These are phyloP conservation scores for Embiotoca jacksoni DNA, from an alignment of 2,113 vertebrate species.

Conservation along the genomic window DNA sequence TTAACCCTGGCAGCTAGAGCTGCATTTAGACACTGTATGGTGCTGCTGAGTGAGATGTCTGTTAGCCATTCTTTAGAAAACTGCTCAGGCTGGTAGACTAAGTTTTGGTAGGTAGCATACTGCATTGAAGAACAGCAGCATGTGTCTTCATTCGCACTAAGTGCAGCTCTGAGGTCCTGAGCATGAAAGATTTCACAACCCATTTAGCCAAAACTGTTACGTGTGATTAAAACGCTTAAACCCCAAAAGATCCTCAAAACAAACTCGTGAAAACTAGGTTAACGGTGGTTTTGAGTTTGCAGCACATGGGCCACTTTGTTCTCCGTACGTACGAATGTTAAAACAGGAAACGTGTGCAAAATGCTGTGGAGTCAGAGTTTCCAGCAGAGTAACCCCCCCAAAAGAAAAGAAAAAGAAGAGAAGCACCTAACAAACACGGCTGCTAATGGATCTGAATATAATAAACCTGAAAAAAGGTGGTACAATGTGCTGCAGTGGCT, in stretches of 20 bases:
- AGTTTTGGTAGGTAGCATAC: neutral
- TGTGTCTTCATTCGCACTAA: slow-evolving; percentile 5
- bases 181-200: slow-evolving; percentile 22
- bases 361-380: slow-evolving; percentile 10
- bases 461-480: neutral
- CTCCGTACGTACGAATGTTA: slow-evolving; percentile 11
- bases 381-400: neutral
- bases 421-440: neutral
- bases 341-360: neutral
- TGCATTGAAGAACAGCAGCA: neutral
- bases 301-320: neutral
- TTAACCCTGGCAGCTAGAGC: neutral
- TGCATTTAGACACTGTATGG: neutral
- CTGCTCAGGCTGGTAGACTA: neutral
- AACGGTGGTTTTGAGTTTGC: slow-evolving; percentile 15
- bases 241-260: slow-evolving; percentile 17
- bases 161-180: neutral
- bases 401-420: neutral
- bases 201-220: slow-evolving; percentile 17
- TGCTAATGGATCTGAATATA: slow-evolving; percentile 16
- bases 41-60: neutral
- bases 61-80: slow-evolving; percentile 11
- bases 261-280: slow-evolving; percentile 29
- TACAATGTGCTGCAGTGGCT: neutral
- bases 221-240: slow-evolving; percentile 20